Percentiles rank a stretch among this genome's conserved stretches.
Evolutionary conservation across 2,888 invertebrate species (phyloP).

Genomic region (Netelia inedita): DNA sequence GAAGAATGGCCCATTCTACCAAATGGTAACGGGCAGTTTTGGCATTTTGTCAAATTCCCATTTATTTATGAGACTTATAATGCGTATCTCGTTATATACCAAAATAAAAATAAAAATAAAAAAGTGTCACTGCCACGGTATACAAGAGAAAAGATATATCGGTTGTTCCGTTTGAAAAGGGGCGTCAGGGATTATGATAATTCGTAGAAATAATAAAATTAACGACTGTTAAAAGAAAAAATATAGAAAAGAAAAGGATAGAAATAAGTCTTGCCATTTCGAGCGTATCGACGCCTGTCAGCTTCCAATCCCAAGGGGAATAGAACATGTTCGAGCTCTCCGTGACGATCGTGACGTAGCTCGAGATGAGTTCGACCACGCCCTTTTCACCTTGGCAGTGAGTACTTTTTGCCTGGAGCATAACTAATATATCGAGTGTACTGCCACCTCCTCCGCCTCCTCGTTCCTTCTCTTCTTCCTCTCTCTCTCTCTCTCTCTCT

Average conservation of each 20-base stretch:
- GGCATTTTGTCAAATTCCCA: slow-evolving; percentile 45
- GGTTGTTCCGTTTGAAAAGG: too few species aligned
- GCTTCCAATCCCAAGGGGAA: slow-evolving; percentile 44
- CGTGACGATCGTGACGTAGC: slow-evolving; percentile 38
- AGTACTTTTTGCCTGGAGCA: slow-evolving; percentile 73
- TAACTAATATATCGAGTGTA: slow-evolving; percentile 79
- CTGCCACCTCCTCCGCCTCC: slow-evolving; percentile 39
- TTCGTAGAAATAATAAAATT: slow-evolving; percentile 28
- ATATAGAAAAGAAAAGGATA: background rate
- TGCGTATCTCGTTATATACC: background rate
- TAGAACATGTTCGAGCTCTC: slow-evolving; percentile 10
- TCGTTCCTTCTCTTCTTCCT: slow-evolving; percentile 1
- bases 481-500: slow-evolving; percentile 15
- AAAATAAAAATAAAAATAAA: background rate
- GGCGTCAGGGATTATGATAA: slow-evolving; percentile 24
- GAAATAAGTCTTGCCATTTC: slow-evolving; percentile 10
- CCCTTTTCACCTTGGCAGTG: slow-evolving; percentile 75
- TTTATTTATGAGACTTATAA: background rate
- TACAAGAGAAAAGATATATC: background rate
- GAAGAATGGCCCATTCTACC: background rate
- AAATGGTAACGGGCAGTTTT: background rate
- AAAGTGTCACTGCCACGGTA: background rate
- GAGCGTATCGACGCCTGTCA: slow-evolving; percentile 35
- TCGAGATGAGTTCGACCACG: slow-evolving; percentile 76
- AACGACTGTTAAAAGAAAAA: background rate